Percentiles rank a stretch among this genome's conserved stretches.
Conservation (phyloP, 2,797 vertebrate genomes). For the Catostomus latipinnis region DNA sequence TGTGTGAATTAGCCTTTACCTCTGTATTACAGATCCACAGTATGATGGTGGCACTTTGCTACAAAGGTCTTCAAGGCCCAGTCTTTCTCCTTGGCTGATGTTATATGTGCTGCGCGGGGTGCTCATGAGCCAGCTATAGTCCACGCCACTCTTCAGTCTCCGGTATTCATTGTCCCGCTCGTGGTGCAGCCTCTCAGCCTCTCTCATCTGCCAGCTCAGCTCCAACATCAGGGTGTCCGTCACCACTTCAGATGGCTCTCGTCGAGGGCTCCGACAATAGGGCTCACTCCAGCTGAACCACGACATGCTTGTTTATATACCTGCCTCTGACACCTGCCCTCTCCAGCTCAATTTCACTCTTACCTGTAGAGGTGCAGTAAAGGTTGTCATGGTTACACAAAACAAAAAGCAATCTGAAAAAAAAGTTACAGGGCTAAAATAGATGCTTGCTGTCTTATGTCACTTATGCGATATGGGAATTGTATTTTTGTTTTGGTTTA, state of each 20-base stretch:
- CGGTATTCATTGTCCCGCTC: slow-evolving; percentile 83
- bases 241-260: slow-evolving; percentile 87
- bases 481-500: too few relatives aligned
- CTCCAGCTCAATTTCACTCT: not conserved
- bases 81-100: slow-evolving; percentile 86
- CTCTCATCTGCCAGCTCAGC: slow-evolving; percentile 91
- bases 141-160: slow-evolving; percentile 87
- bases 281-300: slow-evolving; percentile 91
- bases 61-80: slow-evolving; percentile 91
- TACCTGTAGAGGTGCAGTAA: not conserved
- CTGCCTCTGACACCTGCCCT: not conserved
- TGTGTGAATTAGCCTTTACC: slow-evolving; percentile 64
- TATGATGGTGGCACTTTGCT: slow-evolving; percentile 88
- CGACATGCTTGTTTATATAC: slow-evolving; percentile 73
- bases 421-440: not conserved
- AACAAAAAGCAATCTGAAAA: not conserved
- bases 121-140: slow-evolving; percentile 95
- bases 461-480: not conserved
- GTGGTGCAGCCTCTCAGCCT: slow-evolving; percentile 86
- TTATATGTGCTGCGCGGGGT: slow-evolving; percentile 80
- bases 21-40: slow-evolving; percentile 91
- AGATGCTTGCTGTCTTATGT: too few relatives aligned
- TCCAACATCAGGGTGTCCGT: slow-evolving; percentile 96
- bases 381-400: not conserved
- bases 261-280: slow-evolving; percentile 75